Percentiles rank a stretch among this genome's conserved stretches.
Evolutionary conservation across 2,888 invertebrate genomes (phyloP).

Genomic region (Nomada flava): DNA sequence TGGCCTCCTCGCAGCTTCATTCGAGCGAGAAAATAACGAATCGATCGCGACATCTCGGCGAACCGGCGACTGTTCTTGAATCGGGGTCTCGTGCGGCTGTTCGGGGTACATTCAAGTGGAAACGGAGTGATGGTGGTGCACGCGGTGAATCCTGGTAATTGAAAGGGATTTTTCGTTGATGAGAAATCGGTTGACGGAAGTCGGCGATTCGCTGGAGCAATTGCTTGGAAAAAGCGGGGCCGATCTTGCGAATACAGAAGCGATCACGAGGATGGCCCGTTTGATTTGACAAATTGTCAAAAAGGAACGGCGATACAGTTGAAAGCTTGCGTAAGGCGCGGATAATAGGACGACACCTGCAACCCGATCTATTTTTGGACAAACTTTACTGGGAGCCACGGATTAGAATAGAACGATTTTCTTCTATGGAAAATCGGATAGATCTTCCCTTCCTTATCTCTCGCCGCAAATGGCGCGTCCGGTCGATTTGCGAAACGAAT

Average conservation of each 20-base stretch:
- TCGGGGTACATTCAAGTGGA: background rate
- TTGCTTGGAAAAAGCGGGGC: background rate
- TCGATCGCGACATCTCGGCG: constrained; percentile 23
- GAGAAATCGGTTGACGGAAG: background rate
- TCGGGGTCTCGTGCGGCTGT: background rate
- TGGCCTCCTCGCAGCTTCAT: background rate
- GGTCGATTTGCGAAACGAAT: constrained; percentile 64
- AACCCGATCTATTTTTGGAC: background rate
- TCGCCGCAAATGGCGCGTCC: constrained; percentile 55
- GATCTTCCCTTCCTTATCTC: constrained; percentile 32
- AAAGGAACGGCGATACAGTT: background rate
- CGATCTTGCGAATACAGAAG: too few species aligned
- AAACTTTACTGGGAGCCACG: background rate
- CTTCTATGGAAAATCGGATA: background rate
- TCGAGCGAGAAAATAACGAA: constrained; percentile 36
- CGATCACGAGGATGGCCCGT: background rate
- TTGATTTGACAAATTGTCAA: background rate
- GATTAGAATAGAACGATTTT: background rate
- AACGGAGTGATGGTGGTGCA: background rate
- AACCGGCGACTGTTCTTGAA: background rate
- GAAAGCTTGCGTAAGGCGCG: background rate
- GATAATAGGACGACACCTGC: background rate
- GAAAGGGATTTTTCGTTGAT: background rate
- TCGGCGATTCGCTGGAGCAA: background rate
- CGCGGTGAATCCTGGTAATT: background rate